Base-by-base conservation (phyloP, 2,113 vertebrate species). In the Prinia subflava region DNA sequence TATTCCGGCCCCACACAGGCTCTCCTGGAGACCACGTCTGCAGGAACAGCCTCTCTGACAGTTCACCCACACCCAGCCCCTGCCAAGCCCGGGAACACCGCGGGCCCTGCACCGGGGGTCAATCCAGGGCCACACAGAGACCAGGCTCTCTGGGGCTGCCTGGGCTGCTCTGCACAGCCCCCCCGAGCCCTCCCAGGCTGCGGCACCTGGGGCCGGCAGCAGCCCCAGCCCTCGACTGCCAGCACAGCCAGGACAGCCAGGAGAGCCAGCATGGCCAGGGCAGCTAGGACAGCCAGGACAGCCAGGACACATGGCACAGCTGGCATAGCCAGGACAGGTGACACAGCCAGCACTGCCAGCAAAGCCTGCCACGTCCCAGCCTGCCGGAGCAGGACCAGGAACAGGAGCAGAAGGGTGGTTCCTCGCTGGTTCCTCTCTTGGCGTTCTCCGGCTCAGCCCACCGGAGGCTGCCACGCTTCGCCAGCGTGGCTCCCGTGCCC, bases 11-110 rank as follows among this genome's bases (percentile, higher is more conserved):
- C 59, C 19, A 2, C 41, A 3, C 7, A 3, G 53, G 35, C 46
- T 7, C 2, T 21, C 41, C 55, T 2, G 2, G 2, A 7, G 2
- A 17, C 39, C 49, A 2, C 0, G 4, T 4, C 53, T 1, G 22
- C 44, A 37, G 55, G 37, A 87, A 5, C 71, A 59, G 55, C 55
- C 49, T 7, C 86, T 44, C 15, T 5, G 39, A 4, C 1, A 3
- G 31, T 13, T 52, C 50, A 27, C 50, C 10, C 14, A 27, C 9
- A 15, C 28, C 49, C 9, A 5, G 39, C 25, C 10, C 15, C 22
- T 6, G 37, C 37, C 44, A 5, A 24, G 55, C 12, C n/a, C 1
- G 1, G 20, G 79, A 18, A 3, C 57, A 2, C 35, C 1, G 1
- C 9, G 27, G 33, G 5, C 53, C 8, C 33, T 4, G 4, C 13